Evolutionary conservation across 1,140 invertebrate genomes (phyloP).

Genomic region (Micrasema minimum): DNA sequence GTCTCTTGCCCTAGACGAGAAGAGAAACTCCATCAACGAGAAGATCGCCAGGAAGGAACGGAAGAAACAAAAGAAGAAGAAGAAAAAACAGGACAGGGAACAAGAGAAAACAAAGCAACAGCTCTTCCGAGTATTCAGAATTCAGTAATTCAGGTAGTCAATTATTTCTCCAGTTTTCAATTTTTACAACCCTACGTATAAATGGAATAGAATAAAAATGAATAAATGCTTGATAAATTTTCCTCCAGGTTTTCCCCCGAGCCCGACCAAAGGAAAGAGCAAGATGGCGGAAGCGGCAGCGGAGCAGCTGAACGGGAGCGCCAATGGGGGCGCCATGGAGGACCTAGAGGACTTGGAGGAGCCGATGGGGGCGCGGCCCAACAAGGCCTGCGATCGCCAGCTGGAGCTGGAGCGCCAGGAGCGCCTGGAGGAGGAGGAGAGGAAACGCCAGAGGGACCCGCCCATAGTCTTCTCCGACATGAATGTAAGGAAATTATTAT

Average conservation of each 20-base stretch:
- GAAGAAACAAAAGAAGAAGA: constrained; percentile 79
- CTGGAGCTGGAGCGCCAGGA: constrained; percentile 76
- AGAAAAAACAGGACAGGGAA: constrained; percentile 71
- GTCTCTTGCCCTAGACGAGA: constrained; percentile 75
- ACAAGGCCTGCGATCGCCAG: constrained; percentile 62
- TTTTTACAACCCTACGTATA: no score
- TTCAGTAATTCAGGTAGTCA: constrained; percentile 52
- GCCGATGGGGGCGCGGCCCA: constrained; percentile 55
- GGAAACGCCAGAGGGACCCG: constrained; percentile 80
- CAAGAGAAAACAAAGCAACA: constrained; percentile 44
- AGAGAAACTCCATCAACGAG: constrained; percentile 76
- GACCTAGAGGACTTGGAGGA: constrained; percentile 55
- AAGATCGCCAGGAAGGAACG: constrained; percentile 78
- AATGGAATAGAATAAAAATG: no score
- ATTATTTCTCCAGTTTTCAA: no score
- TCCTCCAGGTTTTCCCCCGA: constrained; percentile 40
- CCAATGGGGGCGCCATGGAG: constrained; percentile 65
- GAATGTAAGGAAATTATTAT: no score
- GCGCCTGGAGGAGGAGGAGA: constrained; percentile 73
- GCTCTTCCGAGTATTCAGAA: constrained; percentile 51
- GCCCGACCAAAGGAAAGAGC: constrained; percentile 9
- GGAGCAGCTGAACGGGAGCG: constrained; percentile 50
- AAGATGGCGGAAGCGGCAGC: constrained; percentile 51
- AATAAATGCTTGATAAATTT: no score
- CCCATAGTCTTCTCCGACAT: constrained; percentile 83